Conservation (phyloP, 2,797 vertebrate species). For the Antennarius maculatus region DNA sequence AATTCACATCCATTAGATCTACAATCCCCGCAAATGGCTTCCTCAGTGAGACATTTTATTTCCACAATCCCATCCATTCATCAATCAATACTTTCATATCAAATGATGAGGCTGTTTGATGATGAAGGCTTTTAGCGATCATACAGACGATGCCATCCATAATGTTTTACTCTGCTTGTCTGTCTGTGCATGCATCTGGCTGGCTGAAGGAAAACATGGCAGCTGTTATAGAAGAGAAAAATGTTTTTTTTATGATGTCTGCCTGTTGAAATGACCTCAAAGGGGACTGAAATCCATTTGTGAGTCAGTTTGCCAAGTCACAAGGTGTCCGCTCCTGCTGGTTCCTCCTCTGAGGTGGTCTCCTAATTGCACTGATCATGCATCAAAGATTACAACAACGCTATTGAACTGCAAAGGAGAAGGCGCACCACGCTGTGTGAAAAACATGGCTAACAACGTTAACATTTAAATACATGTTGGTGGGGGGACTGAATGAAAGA, state of each 20-base stretch:
- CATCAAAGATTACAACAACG: constrained; percentile 32
- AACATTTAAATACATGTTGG: constrained; percentile 52
- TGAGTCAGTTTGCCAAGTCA: background rate
- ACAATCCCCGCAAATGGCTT: constrained; percentile 17
- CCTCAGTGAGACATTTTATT: constrained; percentile 35
- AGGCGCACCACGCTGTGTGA: constrained; percentile 46
- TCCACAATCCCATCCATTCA: constrained; percentile 27
- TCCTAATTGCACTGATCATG: constrained; percentile 54
- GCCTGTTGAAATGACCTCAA: constrained; percentile 11
- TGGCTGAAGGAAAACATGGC: constrained; percentile 34
- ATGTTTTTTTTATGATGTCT: constrained; percentile 8
- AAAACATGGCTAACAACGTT: constrained; percentile 65
- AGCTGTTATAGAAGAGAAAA: constrained; percentile 19
- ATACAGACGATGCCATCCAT: constrained; percentile 38
- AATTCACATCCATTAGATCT: constrained; percentile 32
- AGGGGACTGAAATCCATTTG: background rate
- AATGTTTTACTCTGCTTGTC: constrained; percentile 35
- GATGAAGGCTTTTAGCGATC: constrained; percentile 43
- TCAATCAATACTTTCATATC: constrained; percentile 62
- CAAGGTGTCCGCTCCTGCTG: constrained; percentile 5
- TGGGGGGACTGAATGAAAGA: constrained; percentile 55
- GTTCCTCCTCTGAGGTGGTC: constrained; percentile 25
- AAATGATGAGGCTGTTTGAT: constrained; percentile 36
- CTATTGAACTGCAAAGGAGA: constrained; percentile 50
- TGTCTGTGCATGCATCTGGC: background rate